Evolutionary conservation across 2,797 vertebrate genomes (phyloP).

Genomic region (Linurgus olivaceus): DNA sequence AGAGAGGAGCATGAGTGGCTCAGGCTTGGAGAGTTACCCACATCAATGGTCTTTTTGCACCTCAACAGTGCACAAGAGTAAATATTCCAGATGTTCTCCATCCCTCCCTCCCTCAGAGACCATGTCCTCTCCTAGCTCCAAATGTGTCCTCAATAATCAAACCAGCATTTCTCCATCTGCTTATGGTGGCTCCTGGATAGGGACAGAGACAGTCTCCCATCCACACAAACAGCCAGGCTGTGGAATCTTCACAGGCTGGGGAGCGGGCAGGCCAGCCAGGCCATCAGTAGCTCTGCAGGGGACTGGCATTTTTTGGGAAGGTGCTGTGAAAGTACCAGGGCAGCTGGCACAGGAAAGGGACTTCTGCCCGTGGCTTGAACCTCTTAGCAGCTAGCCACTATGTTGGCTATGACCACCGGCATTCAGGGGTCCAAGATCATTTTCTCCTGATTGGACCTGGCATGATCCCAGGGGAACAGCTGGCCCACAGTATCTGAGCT

Average conservation of each 20-base stretch:
- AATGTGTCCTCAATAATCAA: neutral
- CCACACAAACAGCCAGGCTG: neutral
- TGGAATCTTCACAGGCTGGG: accelerated
- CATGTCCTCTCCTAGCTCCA: neutral
- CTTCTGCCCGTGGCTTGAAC: neutral
- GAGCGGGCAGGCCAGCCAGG: accelerated
- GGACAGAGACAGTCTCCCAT: neutral
- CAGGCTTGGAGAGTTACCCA: neutral
- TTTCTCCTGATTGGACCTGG: accelerated
- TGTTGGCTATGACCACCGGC: accelerated
- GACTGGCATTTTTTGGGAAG: neutral
- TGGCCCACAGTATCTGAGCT: neutral
- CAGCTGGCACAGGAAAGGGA: neutral
- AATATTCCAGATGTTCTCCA: neutral
- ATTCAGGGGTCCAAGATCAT: accelerated
- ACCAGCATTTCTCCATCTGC: neutral
- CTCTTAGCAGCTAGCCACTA: neutral
- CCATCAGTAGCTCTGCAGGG: accelerated
- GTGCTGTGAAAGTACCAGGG: neutral
- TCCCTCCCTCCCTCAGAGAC: neutral
- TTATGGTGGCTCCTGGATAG: neutral
- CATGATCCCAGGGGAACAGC: accelerated
- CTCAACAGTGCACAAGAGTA: accelerated
- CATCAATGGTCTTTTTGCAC: accelerated
- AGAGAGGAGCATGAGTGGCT: accelerated